phyloP scores from a whole-genome alignment of 2,797 vertebrate species.

The Melanotaenia pygmaea region DNA sequence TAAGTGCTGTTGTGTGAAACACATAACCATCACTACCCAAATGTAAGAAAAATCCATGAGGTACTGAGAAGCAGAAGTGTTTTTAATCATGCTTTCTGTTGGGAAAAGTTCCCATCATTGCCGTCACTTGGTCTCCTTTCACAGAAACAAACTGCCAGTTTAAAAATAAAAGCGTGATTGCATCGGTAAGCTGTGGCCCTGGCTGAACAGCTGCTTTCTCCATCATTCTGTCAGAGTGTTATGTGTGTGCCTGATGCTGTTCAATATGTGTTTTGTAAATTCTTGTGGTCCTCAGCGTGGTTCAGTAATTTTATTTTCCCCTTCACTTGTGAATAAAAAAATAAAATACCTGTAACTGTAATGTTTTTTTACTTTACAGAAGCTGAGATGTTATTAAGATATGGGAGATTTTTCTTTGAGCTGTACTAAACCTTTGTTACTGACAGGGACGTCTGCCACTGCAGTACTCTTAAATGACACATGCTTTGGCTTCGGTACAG shows the following conservation, averaged over 20 bases:
- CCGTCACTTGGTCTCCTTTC: slow-evolving; percentile 4
- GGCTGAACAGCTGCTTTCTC: slow-evolving; percentile 54
- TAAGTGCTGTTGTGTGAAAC: not conserved
- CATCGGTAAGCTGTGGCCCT: slow-evolving; percentile 36
- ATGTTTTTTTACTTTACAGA: not conserved
- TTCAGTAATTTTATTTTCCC: not conserved
- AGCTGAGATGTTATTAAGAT: slow-evolving; percentile 24
- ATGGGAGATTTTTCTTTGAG: slow-evolving; percentile 24
- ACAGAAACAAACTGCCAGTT: slow-evolving; percentile 41
- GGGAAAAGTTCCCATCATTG: slow-evolving; percentile 14
- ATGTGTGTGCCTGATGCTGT: slow-evolving; percentile 11
- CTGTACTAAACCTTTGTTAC: slow-evolving; percentile 38
- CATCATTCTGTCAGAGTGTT: slow-evolving; percentile 11
- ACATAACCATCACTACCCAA: not conserved
- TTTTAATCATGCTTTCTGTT: not conserved
- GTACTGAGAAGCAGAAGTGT: not conserved
- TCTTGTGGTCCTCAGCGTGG: not conserved
- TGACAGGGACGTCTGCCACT: slow-evolving; percentile 53
- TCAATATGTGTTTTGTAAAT: not conserved
- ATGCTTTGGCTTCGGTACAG: slow-evolving; percentile 21
- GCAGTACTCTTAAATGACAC: slow-evolving; percentile 40
- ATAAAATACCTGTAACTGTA: not conserved
- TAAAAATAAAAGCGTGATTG: slow-evolving; percentile 72
- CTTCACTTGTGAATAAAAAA: not conserved
- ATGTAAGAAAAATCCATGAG: not conserved